Evolutionary conservation across 2,888 invertebrate genomes (phyloP).

Genomic region (Caprella mutica): DNA sequence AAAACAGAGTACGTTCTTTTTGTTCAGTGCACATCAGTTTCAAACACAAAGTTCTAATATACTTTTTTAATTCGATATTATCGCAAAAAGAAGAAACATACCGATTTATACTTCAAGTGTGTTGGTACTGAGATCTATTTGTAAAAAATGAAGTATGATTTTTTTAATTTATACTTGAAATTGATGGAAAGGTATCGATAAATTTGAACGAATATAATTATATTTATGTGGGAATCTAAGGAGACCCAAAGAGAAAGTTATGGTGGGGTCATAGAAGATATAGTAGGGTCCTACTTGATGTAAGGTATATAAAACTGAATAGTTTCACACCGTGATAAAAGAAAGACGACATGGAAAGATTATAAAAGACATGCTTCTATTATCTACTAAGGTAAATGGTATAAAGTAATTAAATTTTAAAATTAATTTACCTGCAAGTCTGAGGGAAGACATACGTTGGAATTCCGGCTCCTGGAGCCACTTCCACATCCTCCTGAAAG

Average conservation of each 20-base stretch:
- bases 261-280: no score
- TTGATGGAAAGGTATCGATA: slow-evolving; percentile 2
- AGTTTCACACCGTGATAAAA: background rate
- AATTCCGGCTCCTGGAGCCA: slow-evolving; percentile 99
- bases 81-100: no score
- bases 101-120: background rate
- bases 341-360: no score
- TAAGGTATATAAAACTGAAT: background rate
- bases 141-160: slow-evolving; percentile 10
- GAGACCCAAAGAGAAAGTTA: no score
- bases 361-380: no score
- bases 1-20: no score
- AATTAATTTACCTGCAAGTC: slow-evolving; percentile 75
- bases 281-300: no score
- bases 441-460: slow-evolving; percentile 95
- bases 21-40: no score
- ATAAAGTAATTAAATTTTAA: no score
- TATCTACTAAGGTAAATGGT: no score
- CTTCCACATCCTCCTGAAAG: slow-evolving; percentile 98
- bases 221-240: slow-evolving; percentile 2
- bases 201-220: slow-evolving; percentile 1
- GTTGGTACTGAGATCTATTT: slow-evolving; percentile 7
- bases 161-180: slow-evolving; percentile 10
- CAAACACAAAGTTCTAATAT: no score
- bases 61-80: no score